Evolutionary conservation across 2,113 vertebrate species (phyloP).

Genomic region (Microcebus jonahi): DNA sequence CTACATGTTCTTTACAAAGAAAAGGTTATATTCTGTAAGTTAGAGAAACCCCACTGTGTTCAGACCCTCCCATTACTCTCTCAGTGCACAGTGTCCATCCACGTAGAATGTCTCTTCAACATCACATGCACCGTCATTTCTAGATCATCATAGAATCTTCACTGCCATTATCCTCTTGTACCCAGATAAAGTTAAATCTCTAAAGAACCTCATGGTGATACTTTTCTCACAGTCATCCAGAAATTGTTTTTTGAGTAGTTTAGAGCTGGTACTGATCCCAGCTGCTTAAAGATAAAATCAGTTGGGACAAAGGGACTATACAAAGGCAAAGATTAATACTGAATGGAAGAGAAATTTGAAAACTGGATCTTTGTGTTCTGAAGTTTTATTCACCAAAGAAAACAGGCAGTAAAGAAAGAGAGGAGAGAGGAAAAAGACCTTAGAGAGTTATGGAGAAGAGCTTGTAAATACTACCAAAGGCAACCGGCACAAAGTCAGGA

Average conservation of each 20-base stretch:
- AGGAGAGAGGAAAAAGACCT: background rate
- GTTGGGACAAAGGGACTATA: background rate
- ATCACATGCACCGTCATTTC: background rate
- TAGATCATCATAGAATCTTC: background rate
- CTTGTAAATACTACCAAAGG: background rate
- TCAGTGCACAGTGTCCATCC: background rate
- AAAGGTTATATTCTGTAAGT: background rate
- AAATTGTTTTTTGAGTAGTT: slow-evolving; percentile 51
- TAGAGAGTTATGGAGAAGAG: background rate
- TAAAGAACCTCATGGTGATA: background rate
- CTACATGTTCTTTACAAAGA: slow-evolving; percentile 9
- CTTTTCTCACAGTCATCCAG: background rate
- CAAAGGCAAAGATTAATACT: background rate
- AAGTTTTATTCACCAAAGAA: background rate
- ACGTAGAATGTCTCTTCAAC: background rate
- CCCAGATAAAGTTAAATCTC: slow-evolving; percentile 24
- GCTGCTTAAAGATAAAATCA: slow-evolving; percentile 54
- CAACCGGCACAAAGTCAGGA: background rate
- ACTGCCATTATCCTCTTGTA: background rate
- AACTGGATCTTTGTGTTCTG: slow-evolving; percentile 1
- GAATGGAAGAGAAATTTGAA: slow-evolving; percentile 12
- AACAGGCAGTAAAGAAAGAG: background rate
- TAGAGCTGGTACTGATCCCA: background rate
- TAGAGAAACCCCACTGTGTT: background rate
- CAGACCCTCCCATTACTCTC: accelerated